phyloP scores from a whole-genome alignment of 2,888 invertebrate genomes.

The Hypolimnas misippus region DNA sequence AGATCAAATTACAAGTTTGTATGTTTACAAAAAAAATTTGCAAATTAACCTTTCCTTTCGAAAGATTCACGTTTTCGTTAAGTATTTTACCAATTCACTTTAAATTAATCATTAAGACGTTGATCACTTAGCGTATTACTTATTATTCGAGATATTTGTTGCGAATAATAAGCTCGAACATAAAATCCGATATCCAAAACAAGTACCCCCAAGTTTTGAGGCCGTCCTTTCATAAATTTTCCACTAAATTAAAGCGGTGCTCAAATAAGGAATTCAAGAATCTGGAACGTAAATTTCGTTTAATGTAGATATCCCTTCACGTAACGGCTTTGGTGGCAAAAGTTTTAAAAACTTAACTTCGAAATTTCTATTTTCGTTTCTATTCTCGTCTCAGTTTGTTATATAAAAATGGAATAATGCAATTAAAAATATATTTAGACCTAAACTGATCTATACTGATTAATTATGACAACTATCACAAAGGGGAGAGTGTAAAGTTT shows the following conservation, averaged over 20 bases:
- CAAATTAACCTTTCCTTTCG: too few species aligned
- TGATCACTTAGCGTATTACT: background rate
- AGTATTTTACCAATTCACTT: background rate
- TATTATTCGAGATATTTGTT: background rate
- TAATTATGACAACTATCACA: too few species aligned
- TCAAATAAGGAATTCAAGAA: slow-evolving; percentile 18
- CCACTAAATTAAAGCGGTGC: slow-evolving; percentile 10
- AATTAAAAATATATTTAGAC: too few species aligned
- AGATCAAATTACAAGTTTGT: too few species aligned
- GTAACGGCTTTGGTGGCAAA: slow-evolving; percentile 18
- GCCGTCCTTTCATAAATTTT: slow-evolving; percentile 14
- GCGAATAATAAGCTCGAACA: background rate
- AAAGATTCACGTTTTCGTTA: too few species aligned
- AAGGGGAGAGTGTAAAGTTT: too few species aligned
- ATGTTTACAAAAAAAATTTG: too few species aligned
- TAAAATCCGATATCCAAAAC: background rate
- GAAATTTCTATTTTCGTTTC: background rate
- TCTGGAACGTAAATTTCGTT: slow-evolving; percentile 21
- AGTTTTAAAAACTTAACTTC: slow-evolving; percentile 21
- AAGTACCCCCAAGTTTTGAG: background rate
- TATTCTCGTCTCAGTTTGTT: slow-evolving; percentile 12
- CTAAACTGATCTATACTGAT: too few species aligned
- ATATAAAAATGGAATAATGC: too few species aligned
- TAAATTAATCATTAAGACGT: background rate
- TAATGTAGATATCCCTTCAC: slow-evolving; percentile 24